Base-by-base conservation (phyloP, 2,113 vertebrate species). In the Illadopsis cleaveri region DNA sequence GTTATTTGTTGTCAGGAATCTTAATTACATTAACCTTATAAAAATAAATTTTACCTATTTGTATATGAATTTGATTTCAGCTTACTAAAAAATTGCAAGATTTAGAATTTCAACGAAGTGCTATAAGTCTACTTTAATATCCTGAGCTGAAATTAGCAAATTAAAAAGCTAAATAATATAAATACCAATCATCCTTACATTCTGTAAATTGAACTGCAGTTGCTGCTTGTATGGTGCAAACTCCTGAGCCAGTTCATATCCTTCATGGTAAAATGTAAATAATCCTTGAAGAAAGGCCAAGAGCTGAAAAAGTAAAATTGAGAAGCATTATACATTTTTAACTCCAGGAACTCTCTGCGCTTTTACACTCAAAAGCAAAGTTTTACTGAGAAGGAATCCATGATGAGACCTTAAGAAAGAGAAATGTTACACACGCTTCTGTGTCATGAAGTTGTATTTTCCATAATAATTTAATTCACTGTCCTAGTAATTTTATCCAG, bases 251-350 rank as follows among this genome's bases (percentile, higher is more conserved):
- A 99, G 98, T 96, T 99, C 99, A 57, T 99, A 99, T 95, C 99
- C 99, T 97, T 99, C 99, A 24, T 99, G 99, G 98, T 99, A 99
- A 98, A 99, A 99, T 2, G 99, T 99, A 97, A 99, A 99, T 92
- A 99, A 96, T 28, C 99, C 99, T 97, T 99, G 99, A 84, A 99
- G 99, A 97, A 99, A 99, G 8, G 99, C 99, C 98, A 99, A 97
- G 81, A 99, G 99, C 99, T 99, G 98, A 56, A 97, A 96, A 96
- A 79, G 92, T 54, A 96, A 92, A 91, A 89, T 81, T 65, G 73
- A 94, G 30, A 93, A 86, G 38, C 27, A 60, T 73, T 73, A 82
- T 19, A 69, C 15, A 73, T 71, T 90, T 90, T 95, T 91, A 93
- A 53, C 9, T 85, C 12, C 65, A 61, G 13, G 37, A 94, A 87